Evolutionary conservation across 2,797 vertebrate species (phyloP).

Genomic region (Mormyrops boulengeri): DNA sequence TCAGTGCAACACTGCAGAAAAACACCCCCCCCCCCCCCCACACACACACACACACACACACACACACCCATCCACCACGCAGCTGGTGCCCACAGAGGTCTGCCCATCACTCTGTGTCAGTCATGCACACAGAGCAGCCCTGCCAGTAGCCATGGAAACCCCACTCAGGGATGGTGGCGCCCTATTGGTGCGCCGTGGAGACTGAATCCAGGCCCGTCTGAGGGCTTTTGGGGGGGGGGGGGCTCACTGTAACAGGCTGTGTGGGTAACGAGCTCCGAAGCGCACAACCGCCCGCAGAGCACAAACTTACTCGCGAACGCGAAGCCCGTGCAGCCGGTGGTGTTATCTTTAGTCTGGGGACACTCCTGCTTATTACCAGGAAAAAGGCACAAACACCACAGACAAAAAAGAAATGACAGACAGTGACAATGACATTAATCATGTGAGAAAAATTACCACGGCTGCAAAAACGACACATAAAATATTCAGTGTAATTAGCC

Average conservation of each 20-base stretch:
- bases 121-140: not conserved
- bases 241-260: not conserved
- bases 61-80: not conserved
- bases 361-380: not conserved
- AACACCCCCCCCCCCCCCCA: not conserved
- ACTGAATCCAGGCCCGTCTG: not conserved
- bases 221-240: not conserved
- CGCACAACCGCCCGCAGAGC: not conserved
- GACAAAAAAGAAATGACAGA: not conserved
- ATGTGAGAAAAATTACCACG: constrained; percentile 1
- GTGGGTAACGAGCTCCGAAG: not conserved
- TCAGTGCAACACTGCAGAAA: not conserved
- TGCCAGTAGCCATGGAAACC: constrained; percentile 16
- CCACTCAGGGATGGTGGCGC: not conserved
- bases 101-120: constrained; percentile 17
- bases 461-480: not conserved
- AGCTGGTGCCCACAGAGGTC: constrained; percentile 6
- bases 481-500: not conserved
- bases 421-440: not conserved
- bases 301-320: not conserved
- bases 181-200: not conserved
- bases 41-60: not conserved
- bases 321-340: too few relatives aligned
- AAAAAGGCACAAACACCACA: not conserved
- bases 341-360: not conserved